These are phyloP conservation scores for Alces alces DNA, from an alignment of 2,113 vertebrate species.

Conservation along the genomic window DNA sequence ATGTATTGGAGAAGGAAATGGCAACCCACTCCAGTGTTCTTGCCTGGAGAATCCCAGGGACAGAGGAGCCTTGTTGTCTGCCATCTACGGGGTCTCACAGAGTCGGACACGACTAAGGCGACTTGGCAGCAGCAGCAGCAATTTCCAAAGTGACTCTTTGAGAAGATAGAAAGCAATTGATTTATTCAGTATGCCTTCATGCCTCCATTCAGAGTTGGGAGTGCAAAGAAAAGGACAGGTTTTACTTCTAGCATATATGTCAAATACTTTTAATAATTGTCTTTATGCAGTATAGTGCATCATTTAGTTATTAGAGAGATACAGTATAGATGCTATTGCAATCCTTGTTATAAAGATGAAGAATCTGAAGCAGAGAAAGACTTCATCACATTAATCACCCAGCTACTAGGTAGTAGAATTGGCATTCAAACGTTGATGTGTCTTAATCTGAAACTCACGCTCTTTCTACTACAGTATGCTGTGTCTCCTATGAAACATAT, in stretches of 20 bases:
- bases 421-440: not conserved
- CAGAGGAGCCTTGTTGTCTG: too few species aligned
- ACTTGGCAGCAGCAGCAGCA: too few species aligned
- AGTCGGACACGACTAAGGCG: too few species aligned
- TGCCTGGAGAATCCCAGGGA: too few species aligned
- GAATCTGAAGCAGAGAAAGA: slow-evolving; percentile 41
- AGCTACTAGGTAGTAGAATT: not conserved
- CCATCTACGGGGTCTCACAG: too few species aligned
- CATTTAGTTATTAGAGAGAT: not conserved
- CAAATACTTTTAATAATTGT: not conserved
- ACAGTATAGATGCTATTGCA: not conserved
- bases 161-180: not conserved
- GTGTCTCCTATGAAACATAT: not conserved
- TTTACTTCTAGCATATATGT: not conserved
- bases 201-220: not conserved
- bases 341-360: not conserved
- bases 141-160: not conserved
- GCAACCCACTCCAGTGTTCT: too few species aligned
- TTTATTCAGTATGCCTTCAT: not conserved
- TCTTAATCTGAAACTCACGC: not conserved
- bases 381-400: not conserved
- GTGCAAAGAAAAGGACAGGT: not conserved
- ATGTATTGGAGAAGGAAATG: too few species aligned
- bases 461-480: not conserved
- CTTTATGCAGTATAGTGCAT: not conserved